Evolutionary conservation across 2,113 vertebrate species (phyloP).

Genomic region (Chamaea fasciata): DNA sequence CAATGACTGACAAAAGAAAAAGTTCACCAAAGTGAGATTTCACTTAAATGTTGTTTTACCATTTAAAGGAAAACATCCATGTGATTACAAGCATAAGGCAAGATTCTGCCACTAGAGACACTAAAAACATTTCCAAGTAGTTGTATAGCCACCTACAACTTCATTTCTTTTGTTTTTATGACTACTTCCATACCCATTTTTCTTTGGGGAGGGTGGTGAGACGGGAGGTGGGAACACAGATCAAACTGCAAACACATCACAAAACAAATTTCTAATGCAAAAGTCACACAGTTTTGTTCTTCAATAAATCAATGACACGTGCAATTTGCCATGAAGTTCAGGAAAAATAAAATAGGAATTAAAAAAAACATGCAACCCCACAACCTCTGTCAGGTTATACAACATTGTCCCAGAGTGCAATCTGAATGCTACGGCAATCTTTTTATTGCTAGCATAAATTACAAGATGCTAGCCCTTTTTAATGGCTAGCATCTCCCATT

Average conservation of each 20-base stretch:
- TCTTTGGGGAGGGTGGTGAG: not conserved
- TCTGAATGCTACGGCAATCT: not conserved
- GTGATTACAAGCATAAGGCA: not conserved
- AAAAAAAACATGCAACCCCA: fast-evolving
- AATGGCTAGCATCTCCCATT: not conserved
- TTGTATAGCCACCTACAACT: not conserved
- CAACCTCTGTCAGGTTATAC: not conserved
- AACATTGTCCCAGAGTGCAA: not conserved
- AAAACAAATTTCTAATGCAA: not conserved
- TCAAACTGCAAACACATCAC: not conserved
- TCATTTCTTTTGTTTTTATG: not conserved
- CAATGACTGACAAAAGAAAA: not conserved
- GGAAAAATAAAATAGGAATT: not conserved
- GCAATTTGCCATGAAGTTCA: not conserved
- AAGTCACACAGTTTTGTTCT: not conserved
- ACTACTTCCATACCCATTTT: not conserved
- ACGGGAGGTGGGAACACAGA: not conserved
- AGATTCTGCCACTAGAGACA: not conserved
- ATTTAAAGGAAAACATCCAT: not conserved
- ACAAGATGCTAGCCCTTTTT: too few relatives aligned
- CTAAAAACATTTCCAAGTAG: not conserved
- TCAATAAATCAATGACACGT: not conserved
- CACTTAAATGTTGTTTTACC: not conserved
- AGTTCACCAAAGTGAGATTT: not conserved
- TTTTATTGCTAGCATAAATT: too few relatives aligned